Conservation (phyloP, 2,888 invertebrate genomes). For the Buathra laborator region DNA sequence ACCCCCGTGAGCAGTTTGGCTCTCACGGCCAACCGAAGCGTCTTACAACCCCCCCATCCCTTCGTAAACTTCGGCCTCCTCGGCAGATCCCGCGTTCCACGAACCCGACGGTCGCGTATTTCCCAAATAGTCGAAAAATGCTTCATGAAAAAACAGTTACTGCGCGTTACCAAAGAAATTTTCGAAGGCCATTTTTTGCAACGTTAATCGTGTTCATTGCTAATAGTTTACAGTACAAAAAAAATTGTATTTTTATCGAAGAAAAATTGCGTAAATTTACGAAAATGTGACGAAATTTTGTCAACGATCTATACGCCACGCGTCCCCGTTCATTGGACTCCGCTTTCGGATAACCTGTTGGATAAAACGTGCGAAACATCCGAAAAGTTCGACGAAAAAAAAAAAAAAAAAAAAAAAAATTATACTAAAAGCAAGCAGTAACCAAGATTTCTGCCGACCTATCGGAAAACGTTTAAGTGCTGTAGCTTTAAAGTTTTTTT, state of each 20-base stretch:
- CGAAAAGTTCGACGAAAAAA: conserved; percentile 64
- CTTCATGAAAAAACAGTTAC: not conserved
- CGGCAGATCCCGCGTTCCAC: conserved; percentile 22
- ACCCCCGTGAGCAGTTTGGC: conserved; percentile 49
- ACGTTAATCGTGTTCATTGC: not conserved
- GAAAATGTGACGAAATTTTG: conserved; percentile 49
- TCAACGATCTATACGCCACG: conserved; percentile 53
- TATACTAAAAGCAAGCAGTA: conserved; percentile 51
- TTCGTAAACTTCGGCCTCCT: conserved; percentile 43
- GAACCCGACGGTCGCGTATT: conserved; percentile 58
- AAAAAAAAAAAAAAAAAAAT: conserved; percentile 39
- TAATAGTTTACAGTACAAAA: not conserved
- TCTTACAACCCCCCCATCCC: conserved; percentile 69
- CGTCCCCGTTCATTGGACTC: conserved; percentile 11
- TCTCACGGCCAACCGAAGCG: conserved; percentile 74
- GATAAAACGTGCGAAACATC: conserved; percentile 69
- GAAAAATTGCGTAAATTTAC: not conserved
- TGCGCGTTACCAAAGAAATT: not conserved
- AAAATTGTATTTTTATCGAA: not conserved
- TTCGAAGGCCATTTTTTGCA: not conserved
- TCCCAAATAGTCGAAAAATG: conserved; percentile 62
- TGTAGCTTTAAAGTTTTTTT: not conserved
- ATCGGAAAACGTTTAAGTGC: conserved; percentile 68
- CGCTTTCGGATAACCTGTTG: conserved; percentile 69
- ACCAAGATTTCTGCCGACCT: conserved; percentile 25